Base-by-base conservation (phyloP, 2,113 vertebrate species). In the Calidris pygmaea region DNA sequence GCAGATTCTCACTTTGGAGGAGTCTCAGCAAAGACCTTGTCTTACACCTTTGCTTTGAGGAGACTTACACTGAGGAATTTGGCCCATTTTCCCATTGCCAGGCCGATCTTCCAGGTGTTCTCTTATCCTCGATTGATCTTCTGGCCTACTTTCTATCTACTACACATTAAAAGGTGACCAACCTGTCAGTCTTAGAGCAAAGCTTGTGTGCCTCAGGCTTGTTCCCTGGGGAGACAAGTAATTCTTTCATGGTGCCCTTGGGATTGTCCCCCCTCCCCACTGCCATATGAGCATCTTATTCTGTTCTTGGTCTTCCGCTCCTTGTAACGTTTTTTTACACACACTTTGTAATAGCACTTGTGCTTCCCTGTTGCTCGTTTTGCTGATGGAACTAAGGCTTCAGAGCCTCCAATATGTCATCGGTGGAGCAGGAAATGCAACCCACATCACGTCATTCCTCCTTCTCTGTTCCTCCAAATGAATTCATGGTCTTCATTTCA, bases 31-130 rank as follows among this genome's bases (percentile, higher is more conserved):
- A 82, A 90, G 85, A 80, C 80, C 58, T 92, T 67, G 85, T 91
- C 93, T 95, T 95, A 94, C 63, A 79, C 78, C 71, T 94, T 90
- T 88, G 85, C 82, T 95, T 85, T 77, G 82, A 91, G 52, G 73
- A 74, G 74, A 32, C 73, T 68, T 53, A 70, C 75, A 50, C 39
- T 62, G 81, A 75, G 86, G 74, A 96, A 73, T 70, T 87, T 85
- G 80, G 55, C 86, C 95, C 86, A 55, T 66, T 95, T 96, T 92
- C 70, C 77, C 58, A 70, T 37, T 79, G 84, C 74, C 59, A 79
- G 85, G 30, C 56, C 62, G 53, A 5, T 58, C 84, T 93, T 95
- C 85, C 89, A 87, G 73, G 87, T 91, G 91, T 96, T 96, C 60
- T 82, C 37, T 94, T 96, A 89, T 95, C 96, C 95, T 58, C 1